Evolutionary conservation across 2,113 vertebrate genomes (phyloP), one percentile per base, ranked within the genome.

Genomic region (Prietella phreatophila): DNA sequence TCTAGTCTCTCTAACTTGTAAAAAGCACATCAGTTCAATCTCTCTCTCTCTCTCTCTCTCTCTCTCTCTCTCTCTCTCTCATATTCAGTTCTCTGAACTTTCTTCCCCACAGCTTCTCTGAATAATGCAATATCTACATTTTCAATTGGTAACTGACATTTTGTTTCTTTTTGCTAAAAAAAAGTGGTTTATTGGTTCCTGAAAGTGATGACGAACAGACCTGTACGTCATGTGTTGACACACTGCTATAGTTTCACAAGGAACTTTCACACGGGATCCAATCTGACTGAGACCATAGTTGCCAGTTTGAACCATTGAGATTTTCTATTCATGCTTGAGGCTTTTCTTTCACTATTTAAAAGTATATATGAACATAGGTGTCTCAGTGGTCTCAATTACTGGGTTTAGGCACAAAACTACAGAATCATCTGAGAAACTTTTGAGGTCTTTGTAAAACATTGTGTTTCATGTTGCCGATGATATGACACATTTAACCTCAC

Each of bases 171-270:
- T 71, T 36, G 15, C 17, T 22, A 14, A 17, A 22, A 42, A 42
- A 47, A 75, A 47, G 5, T 30, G 7, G 27, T 19, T 80, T 55
- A 80, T 56, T 55, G 50, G 78, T 56, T 80, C 50, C n/a, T 80
- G 47, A n/a, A 30, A 80, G 50, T 80, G 78, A 80, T 80, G 50
- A 55, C 19, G 50, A 55, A 80, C 50, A 80, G 78, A 56, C 50
- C 78, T 80, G 50, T 9, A 55, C 50, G 17, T 80, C 50, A 55
- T 80, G 50, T 80, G 47, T 50, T 27, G 42, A 78, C 25, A 50
- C 22, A 78, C 25, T n/a, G 13, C 75, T n/a, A 42, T 8, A 30
- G 17, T n/a, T 55, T 50, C 78, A 78, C 50, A 7, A 47, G 42
- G 42, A 55, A 80, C 78, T 80, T 80, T 56, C 50, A 80, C 50